phyloP scores from a whole-genome alignment of 2,797 vertebrate species.

The Enoplosus armatus region DNA sequence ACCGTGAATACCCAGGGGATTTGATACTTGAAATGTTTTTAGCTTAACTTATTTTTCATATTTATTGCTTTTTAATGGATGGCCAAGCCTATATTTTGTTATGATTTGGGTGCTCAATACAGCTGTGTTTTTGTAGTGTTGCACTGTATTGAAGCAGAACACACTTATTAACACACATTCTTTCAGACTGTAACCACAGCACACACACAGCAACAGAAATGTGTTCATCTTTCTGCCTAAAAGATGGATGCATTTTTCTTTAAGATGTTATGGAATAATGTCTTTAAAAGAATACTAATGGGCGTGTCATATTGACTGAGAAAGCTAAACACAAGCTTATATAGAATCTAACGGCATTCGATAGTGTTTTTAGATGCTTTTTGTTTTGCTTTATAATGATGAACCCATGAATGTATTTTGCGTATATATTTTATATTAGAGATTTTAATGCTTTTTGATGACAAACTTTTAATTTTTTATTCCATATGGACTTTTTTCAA shows the following conservation, averaged over 20 bases:
- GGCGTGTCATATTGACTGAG: conserved; percentile 22
- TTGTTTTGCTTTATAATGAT: conserved; percentile 49
- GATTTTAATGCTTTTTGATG: conserved; percentile 57
- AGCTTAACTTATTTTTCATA: conserved; percentile 83
- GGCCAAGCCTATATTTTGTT: conserved; percentile 53
- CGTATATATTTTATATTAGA: conserved; percentile 65
- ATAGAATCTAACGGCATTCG: conserved; percentile 29
- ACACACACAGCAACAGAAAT: conserved; percentile 11
- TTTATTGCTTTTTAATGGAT: conserved; percentile 79
- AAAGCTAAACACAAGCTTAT: conserved; percentile 26
- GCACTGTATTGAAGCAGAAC: conserved; percentile 18
- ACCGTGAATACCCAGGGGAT: conserved; percentile 48
- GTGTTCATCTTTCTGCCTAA: conserved; percentile 16
- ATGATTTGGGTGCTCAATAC: conserved; percentile 43
- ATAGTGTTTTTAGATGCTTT: conserved; percentile 51
- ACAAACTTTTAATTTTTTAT: conserved; percentile 50
- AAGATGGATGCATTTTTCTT: conserved; percentile 27
- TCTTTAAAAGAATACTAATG: conserved; percentile 37
- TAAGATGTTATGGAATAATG: conserved; percentile 30
- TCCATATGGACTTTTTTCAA: conserved; percentile 35
- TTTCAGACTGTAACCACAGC: conserved; percentile 21
- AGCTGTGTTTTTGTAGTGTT: conserved; percentile 43
- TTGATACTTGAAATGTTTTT: conserved; percentile 82
- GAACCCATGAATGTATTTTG: conserved; percentile 74
- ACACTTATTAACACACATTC: conserved; percentile 10